Conservation (phyloP, 64 coral and sea anemone genomes). For the Exaiptasia diaphana region DNA sequence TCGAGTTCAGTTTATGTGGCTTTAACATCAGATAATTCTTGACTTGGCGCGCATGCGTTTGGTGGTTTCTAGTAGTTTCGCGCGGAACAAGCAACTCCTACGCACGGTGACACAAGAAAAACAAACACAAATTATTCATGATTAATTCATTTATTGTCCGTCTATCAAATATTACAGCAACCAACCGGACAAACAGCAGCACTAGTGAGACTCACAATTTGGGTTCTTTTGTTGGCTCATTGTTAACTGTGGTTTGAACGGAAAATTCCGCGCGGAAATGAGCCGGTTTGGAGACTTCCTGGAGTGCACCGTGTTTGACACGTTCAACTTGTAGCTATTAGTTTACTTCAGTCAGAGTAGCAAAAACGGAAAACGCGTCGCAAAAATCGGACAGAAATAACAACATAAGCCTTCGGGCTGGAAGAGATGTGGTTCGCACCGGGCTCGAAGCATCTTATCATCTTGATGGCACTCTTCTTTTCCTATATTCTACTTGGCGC, state of each 20-base stretch:
- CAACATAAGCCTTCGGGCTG: not conserved
- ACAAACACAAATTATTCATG: too few relatives aligned
- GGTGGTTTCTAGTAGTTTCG: too few relatives aligned
- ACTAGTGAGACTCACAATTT: too few relatives aligned
- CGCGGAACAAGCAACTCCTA: too few relatives aligned
- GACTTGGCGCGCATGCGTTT: too few relatives aligned
- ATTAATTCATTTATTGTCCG: too few relatives aligned
- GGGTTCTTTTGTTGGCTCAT: too few relatives aligned
- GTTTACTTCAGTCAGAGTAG: not conserved
- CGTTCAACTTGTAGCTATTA: not conserved
- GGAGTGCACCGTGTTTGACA: not conserved
- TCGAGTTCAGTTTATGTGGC: too few relatives aligned
- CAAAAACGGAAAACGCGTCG: not conserved
- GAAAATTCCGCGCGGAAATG: not conserved
- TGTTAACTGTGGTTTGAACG: not conserved
- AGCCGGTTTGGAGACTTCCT: not conserved
- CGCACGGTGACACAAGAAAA: too few relatives aligned
- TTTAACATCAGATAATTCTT: too few relatives aligned
- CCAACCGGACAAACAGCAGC: too few relatives aligned
- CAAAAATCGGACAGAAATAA: not conserved
- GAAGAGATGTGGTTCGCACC: constrained; percentile 67
- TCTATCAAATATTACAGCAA: too few relatives aligned
- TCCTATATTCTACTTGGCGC: constrained; percentile 78
- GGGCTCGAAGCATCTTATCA: constrained; percentile 60
- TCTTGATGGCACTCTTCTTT: constrained; percentile 66